A percentile compares a stretch with the other conserved stretches of the same genome.
Evolutionary conservation across 2,797 vertebrate species (phyloP).

Genomic region (Enteromius treurensis): DNA sequence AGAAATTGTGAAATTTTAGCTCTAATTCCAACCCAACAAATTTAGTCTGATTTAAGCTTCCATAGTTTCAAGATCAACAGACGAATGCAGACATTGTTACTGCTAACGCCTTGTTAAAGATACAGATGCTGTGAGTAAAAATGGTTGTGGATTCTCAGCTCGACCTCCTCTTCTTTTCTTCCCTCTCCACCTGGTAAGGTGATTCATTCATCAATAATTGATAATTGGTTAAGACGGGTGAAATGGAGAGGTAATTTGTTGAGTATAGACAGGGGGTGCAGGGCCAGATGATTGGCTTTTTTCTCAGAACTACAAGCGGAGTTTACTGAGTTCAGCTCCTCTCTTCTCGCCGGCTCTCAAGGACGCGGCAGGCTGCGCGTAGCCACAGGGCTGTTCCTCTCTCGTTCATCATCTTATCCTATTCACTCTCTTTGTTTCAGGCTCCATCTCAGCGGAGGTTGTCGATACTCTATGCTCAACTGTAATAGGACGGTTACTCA

Average conservation of each 20-base stretch:
- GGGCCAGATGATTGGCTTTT: conserved; percentile 70
- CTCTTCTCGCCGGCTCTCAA: conserved; percentile 32
- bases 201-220: conserved; percentile 85
- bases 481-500: conserved; percentile 26
- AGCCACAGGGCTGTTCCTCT: conserved; percentile 49
- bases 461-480: conserved; percentile 18
- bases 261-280: conserved; percentile 70
- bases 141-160: conserved; percentile 44
- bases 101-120: background rate
- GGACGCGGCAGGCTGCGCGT: conserved; percentile 34
- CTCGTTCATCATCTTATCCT: background rate
- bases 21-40: background rate
- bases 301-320: conserved; percentile 21
- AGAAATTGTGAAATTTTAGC: background rate
- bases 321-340: conserved; percentile 36
- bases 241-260: conserved; percentile 82
- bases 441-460: background rate
- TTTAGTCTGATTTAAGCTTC: background rate
- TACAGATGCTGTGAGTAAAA: background rate
- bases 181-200: conserved; percentile 69
- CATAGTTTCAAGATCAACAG: background rate
- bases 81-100: background rate
- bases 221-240: conserved; percentile 81
- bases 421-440: conserved; percentile 17
- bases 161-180: conserved; percentile 31